Base-by-base conservation (phyloP, 2,888 invertebrate genomes). In the Athripsodes cinereus region DNA sequence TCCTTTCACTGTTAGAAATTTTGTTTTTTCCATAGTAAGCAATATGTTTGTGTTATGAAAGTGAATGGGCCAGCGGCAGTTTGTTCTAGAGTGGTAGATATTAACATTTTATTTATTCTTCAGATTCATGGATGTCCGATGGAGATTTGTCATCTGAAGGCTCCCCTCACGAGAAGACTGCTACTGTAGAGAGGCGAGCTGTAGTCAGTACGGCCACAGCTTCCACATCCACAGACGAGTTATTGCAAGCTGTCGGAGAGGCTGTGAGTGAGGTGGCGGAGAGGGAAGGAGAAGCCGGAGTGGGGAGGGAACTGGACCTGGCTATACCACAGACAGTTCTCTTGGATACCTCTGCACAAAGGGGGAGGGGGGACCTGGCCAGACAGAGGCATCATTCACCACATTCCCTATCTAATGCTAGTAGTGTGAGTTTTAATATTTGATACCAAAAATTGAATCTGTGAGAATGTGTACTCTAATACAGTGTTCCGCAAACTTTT, bases 291-390 rank as follows among this genome's bases (percentile, higher is more conserved):
- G 60, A 52, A 44, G 31, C 31, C 19, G 48, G 57, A 8, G 18
- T 26, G 11, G 57, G 49, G 19, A 26, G 57, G 35, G 52, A 52
- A 16, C 78, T 93, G 67, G 92, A 93, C 74, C 84, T 87, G 64
- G 92, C 90, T 0, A 89, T 96, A 60, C 95, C 95, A 54, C 90
- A 90, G 66, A 89, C 90, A 66, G 88, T 87, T 69, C 80, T 95
- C 63, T 81, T 96, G 52, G 96, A 96, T 74, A 90, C 88, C 67
- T 90, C 93, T 1, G 90, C 88, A 16, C 90, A 86, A 68, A 74
- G 79, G 69, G 77, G 76, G 64, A 74, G 77, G 76, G 93, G 91
- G 18, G 94, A 95, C 74, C 80, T 96, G 66, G 95, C 90, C 58
- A 88, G 87, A 62, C 77, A 75, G 66, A 71, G 78, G 54, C 78